Percentiles rank a stretch among this genome's conserved stretches.
phyloP scores from a whole-genome alignment of 2,888 invertebrate genomes.

The Andrena chrysosceles region DNA sequence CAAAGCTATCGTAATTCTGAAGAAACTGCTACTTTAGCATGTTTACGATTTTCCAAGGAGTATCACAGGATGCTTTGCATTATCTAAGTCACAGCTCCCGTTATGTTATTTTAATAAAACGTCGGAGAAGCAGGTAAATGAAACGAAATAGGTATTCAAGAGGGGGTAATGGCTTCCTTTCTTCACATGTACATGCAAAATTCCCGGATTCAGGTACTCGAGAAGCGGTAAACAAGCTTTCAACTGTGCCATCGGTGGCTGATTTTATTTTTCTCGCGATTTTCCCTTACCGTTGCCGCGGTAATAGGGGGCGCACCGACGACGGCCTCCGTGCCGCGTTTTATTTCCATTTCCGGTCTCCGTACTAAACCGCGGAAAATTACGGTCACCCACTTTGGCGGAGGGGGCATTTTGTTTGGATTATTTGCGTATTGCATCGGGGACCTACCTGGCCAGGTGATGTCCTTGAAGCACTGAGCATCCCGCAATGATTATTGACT shows the following conservation, averaged over 20 bases:
- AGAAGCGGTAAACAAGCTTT: not conserved
- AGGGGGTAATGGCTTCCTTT: no score
- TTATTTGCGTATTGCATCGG: conserved; percentile 68
- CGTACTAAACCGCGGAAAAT: conserved; percentile 70
- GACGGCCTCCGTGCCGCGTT: conserved; percentile 25
- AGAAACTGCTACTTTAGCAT: no score
- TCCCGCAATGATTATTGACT: conserved; percentile 31
- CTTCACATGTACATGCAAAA: no score
- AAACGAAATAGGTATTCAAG: no score
- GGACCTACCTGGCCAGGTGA: conserved; percentile 26
- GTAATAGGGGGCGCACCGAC: conserved; percentile 34
- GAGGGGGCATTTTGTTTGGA: conserved; percentile 69
- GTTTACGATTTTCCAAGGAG: no score
- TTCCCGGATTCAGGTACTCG: not conserved
- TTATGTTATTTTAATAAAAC: no score
- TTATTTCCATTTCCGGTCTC: conserved; percentile 69
- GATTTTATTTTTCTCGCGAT: conserved; percentile 38
- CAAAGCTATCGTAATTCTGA: no score
- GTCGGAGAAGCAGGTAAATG: no score
- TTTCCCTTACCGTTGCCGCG: conserved; percentile 1
- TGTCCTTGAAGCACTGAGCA: conserved; percentile 21
- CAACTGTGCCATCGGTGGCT: no score
- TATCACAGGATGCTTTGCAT: no score
- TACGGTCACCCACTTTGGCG: conserved; percentile 64
- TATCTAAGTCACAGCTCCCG: no score